phyloP scores from a whole-genome alignment of 2,113 vertebrate genomes.

The Tragelaphus buxtoni region DNA sequence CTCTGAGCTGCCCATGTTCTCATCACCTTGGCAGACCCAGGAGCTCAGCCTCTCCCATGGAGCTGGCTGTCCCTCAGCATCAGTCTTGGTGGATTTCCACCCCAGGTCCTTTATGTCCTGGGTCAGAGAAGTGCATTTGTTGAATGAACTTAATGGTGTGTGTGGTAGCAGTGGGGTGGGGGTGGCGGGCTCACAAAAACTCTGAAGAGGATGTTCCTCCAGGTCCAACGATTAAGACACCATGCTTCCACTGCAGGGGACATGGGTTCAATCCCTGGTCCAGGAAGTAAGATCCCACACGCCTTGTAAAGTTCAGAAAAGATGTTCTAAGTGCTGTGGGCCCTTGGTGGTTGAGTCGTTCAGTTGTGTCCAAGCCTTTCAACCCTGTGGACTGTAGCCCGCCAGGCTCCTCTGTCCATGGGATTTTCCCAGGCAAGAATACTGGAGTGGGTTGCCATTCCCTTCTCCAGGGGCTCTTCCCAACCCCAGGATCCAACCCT shows the following conservation, averaged over 20 bases:
- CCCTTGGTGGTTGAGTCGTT: background rate
- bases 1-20: background rate
- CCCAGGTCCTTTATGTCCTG: background rate
- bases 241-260: background rate
- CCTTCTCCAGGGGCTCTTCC: background rate
- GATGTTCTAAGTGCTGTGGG: background rate
- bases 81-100: background rate
- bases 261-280: background rate
- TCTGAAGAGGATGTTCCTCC: background rate
- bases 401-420: background rate
- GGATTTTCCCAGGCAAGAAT: background rate
- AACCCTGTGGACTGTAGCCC: background rate
- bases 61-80: background rate
- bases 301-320: background rate
- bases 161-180: background rate
- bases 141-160: background rate
- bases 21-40: background rate
- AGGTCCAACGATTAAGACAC: background rate
- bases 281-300: background rate
- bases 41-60: background rate
- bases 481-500: background rate
- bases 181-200: background rate
- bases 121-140: background rate
- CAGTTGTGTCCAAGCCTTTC: background rate
- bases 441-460: background rate